A percentile compares a stretch with the other conserved stretches of the same genome.
These are phyloP conservation scores for Rallus limicola DNA, from an alignment of 2,113 vertebrate genomes.

Conservation along the genomic window DNA sequence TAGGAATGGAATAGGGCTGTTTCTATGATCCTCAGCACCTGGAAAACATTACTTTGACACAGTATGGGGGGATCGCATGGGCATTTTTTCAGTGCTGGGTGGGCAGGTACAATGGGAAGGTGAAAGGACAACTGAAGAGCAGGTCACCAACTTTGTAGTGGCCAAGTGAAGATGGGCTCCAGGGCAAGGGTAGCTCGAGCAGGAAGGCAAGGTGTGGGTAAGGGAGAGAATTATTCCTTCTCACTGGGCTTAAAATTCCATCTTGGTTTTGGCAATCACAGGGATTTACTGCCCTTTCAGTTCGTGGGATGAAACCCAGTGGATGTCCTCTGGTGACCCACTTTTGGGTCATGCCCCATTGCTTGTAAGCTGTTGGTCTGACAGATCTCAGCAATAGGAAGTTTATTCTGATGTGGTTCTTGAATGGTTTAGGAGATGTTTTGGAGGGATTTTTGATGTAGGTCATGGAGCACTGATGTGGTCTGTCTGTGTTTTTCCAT, in stretches of 20 bases:
- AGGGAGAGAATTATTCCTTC: constrained; percentile 34
- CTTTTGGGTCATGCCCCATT: constrained; percentile 50
- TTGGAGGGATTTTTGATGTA: constrained; percentile 57
- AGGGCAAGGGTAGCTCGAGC: neutral
- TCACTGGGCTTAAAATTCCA: constrained; percentile 45
- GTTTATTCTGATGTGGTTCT: constrained; percentile 73
- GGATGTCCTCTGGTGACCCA: constrained; percentile 64
- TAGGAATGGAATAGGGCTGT: neutral
- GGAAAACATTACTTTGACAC: neutral
- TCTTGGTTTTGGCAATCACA: constrained; percentile 43
- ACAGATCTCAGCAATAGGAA: constrained; percentile 66
- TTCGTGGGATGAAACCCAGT: constrained; percentile 43
- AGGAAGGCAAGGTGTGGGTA: constrained; percentile 3
- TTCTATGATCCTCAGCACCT: neutral
- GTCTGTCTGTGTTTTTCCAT: constrained; percentile 68
- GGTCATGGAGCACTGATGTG: constrained; percentile 69
- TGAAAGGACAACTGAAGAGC: neutral
- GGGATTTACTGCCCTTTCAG: constrained; percentile 53
- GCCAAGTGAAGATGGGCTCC: neutral
- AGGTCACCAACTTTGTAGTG: neutral
- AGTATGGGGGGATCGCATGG: neutral
- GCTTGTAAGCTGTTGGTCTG: constrained; percentile 35
- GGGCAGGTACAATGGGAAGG: accelerated
- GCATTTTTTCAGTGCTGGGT: neutral
- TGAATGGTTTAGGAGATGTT: constrained; percentile 58